Percentiles rank a stretch among this genome's conserved stretches.
Conservation (phyloP, 2,888 invertebrate species). For the Xestia c-nigrum region DNA sequence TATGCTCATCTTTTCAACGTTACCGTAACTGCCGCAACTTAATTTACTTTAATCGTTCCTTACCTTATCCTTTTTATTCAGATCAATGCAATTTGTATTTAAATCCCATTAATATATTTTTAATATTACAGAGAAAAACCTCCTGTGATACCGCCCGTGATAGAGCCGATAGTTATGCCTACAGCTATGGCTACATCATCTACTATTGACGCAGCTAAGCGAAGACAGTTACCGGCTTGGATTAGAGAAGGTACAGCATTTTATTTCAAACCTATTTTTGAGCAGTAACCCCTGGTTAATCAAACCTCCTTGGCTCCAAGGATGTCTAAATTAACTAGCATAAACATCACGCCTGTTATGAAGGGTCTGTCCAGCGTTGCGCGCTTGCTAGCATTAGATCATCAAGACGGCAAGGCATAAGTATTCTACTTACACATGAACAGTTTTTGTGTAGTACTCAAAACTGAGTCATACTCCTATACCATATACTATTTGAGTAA, state of each 20-base stretch:
- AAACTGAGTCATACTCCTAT: too few relatives aligned
- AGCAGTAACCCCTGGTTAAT: not conserved
- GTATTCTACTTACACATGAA: not conserved
- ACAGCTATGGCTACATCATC: conserved; percentile 73
- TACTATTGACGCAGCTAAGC: conserved; percentile 95
- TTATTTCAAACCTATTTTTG: not conserved
- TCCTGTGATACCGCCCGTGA: conserved; percentile 78
- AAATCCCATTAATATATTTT: not conserved
- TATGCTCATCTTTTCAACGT: too few relatives aligned
- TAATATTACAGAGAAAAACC: conserved; percentile 81
- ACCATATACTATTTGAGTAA: too few relatives aligned
- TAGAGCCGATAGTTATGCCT: conserved; percentile 81
- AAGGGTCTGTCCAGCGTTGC: not conserved
- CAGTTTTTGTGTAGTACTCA: not conserved
- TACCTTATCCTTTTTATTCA: too few relatives aligned
- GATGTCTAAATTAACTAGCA: not conserved
- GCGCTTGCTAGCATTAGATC: not conserved
- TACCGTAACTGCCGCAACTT: too few relatives aligned
- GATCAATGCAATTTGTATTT: too few relatives aligned
- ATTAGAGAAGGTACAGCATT: conserved; percentile 95
- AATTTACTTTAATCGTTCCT: too few relatives aligned
- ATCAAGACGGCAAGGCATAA: not conserved
- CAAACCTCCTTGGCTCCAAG: not conserved
- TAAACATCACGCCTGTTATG: not conserved
- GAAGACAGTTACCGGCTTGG: conserved; percentile 98